phyloP scores from a whole-genome alignment of 2,888 invertebrate genomes.

The Timema podura region DNA sequence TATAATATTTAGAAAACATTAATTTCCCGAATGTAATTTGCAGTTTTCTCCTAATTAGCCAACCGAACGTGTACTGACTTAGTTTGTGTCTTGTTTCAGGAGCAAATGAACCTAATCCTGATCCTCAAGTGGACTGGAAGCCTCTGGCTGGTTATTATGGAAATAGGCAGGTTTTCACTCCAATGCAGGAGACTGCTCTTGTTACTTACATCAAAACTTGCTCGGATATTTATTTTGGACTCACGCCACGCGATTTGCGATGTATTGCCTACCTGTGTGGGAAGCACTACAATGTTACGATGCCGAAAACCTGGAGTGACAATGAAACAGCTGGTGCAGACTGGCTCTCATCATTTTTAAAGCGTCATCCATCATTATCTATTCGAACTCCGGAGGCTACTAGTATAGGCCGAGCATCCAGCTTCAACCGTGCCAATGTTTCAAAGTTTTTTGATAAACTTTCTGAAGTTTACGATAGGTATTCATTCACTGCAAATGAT shows the following conservation, averaged over 20 bases:
- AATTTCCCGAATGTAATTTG: background rate
- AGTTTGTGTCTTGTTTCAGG: constrained; percentile 4
- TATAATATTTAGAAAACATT: background rate
- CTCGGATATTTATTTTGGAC: constrained; percentile 10
- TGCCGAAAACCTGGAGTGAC: constrained; percentile 3
- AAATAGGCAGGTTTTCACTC: constrained; percentile 10
- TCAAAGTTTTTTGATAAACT: constrained; percentile 7
- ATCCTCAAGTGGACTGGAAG: background rate
- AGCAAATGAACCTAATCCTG: background rate
- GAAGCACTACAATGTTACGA: constrained; percentile 4
- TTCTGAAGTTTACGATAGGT: constrained; percentile 2
- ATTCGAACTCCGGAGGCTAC: constrained; percentile 13
- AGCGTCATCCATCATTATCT: background rate
- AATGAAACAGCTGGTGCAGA: constrained; percentile 7
- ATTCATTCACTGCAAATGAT: constrained; percentile 10
- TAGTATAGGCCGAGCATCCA: constrained; percentile 7
- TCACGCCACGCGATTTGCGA: constrained; percentile 10
- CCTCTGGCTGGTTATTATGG: constrained; percentile 10
- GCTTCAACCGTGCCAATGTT: constrained; percentile 8
- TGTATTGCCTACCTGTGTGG: constrained; percentile 6
- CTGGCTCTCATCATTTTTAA: constrained; percentile 12
- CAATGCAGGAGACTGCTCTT: background rate
- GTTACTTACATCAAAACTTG: constrained; percentile 3
- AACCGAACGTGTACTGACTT: too few relatives aligned
- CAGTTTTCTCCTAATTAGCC: too few relatives aligned